Percentiles rank a stretch among this genome's conserved stretches.
These are phyloP conservation scores for Beris morrisii DNA, from an alignment of 2,888 invertebrate genomes.

Conservation along the genomic window DNA sequence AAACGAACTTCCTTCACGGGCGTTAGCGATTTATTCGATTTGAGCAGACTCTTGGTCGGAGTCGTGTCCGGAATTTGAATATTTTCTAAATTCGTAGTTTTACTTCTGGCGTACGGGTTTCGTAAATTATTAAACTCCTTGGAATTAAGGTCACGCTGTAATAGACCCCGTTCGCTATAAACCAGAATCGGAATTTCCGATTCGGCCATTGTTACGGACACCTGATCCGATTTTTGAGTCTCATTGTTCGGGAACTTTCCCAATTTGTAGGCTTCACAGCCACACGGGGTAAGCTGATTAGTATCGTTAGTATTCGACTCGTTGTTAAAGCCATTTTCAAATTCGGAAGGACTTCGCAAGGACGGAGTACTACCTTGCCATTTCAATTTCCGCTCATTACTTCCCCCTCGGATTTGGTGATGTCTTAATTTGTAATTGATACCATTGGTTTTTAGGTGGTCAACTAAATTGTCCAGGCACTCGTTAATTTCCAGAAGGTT, in stretches of 20 bases:
- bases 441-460: slow-evolving; percentile 35
- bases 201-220: background rate
- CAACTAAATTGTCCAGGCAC: slow-evolving; percentile 33
- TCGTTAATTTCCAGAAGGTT: slow-evolving; percentile 33
- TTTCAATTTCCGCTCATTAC: slow-evolving; percentile 29
- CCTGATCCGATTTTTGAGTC: slow-evolving; percentile 6
- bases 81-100: slow-evolving; percentile 28
- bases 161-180: slow-evolving; percentile 37
- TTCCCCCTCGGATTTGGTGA: slow-evolving; percentile 7
- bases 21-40: slow-evolving; percentile 26
- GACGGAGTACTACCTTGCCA: slow-evolving; percentile 15
- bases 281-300: slow-evolving; percentile 17
- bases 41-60: background rate
- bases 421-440: slow-evolving; percentile 37
- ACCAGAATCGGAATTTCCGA: slow-evolving; percentile 34
- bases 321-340: background rate
- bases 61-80: slow-evolving; percentile 6
- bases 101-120: slow-evolving; percentile 14
- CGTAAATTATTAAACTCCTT: slow-evolving; percentile 38
- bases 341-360: slow-evolving; percentile 22
- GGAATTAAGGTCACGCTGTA: slow-evolving; percentile 38
- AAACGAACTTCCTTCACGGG: slow-evolving; percentile 37
- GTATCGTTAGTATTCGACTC: slow-evolving; percentile 22
- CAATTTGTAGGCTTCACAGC: slow-evolving; percentile 25
- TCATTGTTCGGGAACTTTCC: slow-evolving; percentile 32